Base-by-base conservation (phyloP, 1,140 invertebrate genomes). In the Bombus superbus region DNA sequence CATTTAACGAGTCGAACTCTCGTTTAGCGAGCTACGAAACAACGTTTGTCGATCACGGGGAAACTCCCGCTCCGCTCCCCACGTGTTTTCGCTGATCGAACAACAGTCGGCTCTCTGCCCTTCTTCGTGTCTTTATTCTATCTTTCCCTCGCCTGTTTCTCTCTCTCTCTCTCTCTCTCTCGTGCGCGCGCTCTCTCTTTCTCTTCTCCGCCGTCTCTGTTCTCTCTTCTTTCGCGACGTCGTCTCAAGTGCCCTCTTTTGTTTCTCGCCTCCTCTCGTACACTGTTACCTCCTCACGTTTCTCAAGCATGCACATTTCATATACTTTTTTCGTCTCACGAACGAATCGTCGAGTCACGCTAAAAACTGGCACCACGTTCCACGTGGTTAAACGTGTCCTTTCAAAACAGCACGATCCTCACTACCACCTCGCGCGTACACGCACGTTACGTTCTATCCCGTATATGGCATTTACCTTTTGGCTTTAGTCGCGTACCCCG, bases 31-130 rank as follows among this genome's bases (percentile, higher is more conserved):
- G 15, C 35, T 15, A 59, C 15, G 40, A 40, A 57, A 77, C 57
- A 57, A 81, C 57, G 64, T 83, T 81, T 35, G 78, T 75, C 71
- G 66, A 72, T 18, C 81, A 64, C 38, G 44, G 32, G 68, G 40
- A 66, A 71, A 83, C 73, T 73, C 84, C 72, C 80, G 83, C 53
- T 82, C 53, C 53, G 59, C 62, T 79, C 80, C 74, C 85, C 88
- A 88, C 86, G 86, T 90, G 86, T 88, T 87, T 89, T 87, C 69
- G n/a, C 83, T 5, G 76, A 62, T 82, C 84, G 64, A 73, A 81
- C 77, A 73, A 69, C 83, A 75, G 83, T 66, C 68, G 64, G 69
- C 78, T 72, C 64, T 32, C 64, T 32, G 38, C n/a, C 28, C 66
- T 72, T 77, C 78, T 57, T 59, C 35, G 64, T 81, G 74, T 83